Base-by-base conservation (phyloP, 2,113 vertebrate species). In the Myrmecophaga tridactyla region DNA sequence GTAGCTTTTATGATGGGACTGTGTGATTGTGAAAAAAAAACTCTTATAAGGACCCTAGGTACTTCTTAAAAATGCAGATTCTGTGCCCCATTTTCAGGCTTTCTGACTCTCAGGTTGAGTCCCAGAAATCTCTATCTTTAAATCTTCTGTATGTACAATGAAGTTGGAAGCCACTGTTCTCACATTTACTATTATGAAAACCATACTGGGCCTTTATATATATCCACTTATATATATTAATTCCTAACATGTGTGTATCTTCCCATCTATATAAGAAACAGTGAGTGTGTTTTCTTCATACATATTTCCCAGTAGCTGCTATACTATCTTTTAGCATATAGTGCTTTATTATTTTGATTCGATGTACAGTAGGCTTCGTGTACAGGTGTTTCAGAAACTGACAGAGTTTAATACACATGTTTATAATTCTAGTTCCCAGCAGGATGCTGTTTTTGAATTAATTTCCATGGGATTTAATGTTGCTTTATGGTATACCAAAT, bases 401-500 rank as follows among this genome's bases (percentile, higher is more conserved):
- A 51, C 2, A 78, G 39, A 75, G 67, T 29, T 69, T 83, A 62
- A 96, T 53, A 25, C 20, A 89, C 27, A 9, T 90, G 18, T 95
- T 94, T 95, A 23, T 96, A 63, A 94, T 89, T 97, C 77, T 90
- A 99, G 99, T 98, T 98, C 99, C 92, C 99, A 99, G 95, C 99
- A 99, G 97, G 99, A 99, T 98, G 99, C 99, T 43, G 97, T 99
- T 69, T 99, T 99, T 98, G 99, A 99, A 92, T 97, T 99, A 97
- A 97, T 99, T 95, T 99, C 99, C 58, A 99, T 99, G 99, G 99
- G 98, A 94, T 99, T 99, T 98, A 99, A 99, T 86, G 98, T 99
- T 41, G 99, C 99, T 83, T 60, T 99, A 6, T 99, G 99, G 99
- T 99, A 99, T 97, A 99, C 99, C 89, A 99, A 99, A 98, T 99